phyloP scores from a whole-genome alignment of 2,113 vertebrate species.

The Columba janthina region DNA sequence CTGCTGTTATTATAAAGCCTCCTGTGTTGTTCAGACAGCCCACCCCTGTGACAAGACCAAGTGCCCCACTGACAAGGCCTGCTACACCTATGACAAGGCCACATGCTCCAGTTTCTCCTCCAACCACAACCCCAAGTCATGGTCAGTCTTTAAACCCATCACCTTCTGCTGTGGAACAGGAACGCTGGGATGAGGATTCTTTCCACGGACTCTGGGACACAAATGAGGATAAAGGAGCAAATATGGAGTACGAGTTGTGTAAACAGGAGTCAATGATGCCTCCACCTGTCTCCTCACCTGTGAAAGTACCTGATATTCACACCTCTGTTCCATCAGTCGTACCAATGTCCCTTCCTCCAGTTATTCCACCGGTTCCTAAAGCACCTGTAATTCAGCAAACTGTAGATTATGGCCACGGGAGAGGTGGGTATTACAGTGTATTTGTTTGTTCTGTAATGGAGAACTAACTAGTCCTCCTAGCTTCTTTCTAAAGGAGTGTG shows the following conservation, averaged over 20 bases:
- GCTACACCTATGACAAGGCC: slow-evolving; percentile 71
- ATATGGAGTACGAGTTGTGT: slow-evolving; percentile 68
- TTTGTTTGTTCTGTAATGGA: background rate
- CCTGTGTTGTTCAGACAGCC: slow-evolving; percentile 78
- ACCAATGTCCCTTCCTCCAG: slow-evolving; percentile 63
- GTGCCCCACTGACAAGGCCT: slow-evolving; percentile 72
- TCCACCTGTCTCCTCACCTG: slow-evolving; percentile 39
- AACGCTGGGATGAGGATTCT: slow-evolving; percentile 84
- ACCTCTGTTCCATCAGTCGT: slow-evolving; percentile 66
- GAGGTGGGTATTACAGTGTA: slow-evolving; percentile 76
- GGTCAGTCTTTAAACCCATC: slow-evolving; percentile 72
- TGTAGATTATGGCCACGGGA: slow-evolving; percentile 90
- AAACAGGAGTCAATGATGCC: slow-evolving; percentile 69
- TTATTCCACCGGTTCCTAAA: slow-evolving; percentile 75
- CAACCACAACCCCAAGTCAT: slow-evolving; percentile 66
- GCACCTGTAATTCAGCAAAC: slow-evolving; percentile 88
- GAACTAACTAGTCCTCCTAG: background rate
- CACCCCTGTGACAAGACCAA: slow-evolving; percentile 73
- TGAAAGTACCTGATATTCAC: slow-evolving; percentile 68
- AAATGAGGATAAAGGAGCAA: slow-evolving; percentile 80
- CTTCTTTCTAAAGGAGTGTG: background rate
- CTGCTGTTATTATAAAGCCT: slow-evolving; percentile 77
- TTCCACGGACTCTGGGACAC: slow-evolving; percentile 87
- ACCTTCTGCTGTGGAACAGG: slow-evolving; percentile 72
- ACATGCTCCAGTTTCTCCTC: slow-evolving; percentile 68